Evolutionary conservation across 2,113 vertebrate species (phyloP), one percentile per base, ranked within the genome.

Genomic region (Gnathonemus echidnorhynchus): DNA sequence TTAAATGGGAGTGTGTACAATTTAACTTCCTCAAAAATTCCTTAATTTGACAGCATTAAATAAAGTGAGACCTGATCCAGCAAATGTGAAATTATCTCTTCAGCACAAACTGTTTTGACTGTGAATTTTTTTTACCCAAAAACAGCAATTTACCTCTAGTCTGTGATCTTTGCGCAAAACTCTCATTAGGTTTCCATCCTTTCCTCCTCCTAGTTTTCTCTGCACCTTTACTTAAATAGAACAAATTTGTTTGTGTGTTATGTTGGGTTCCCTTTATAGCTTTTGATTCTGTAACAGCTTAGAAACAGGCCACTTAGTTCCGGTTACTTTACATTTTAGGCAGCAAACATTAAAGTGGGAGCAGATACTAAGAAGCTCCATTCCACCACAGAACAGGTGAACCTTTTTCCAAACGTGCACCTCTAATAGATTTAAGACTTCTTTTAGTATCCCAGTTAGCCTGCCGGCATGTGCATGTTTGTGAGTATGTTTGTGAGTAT

Each of bases 381-480:
- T 95, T 94, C 95, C 92, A 94, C 91, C 89, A 90, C 83, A 92
- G 91, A 93, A 92, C 92, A 94, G 94, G 94, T 95, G 95, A 94
- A 95, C 91, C 92, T 92, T 92, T 89, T 91, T 95, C 93, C 92
- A 94, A 93, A 92, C 88, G 90, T 92, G 92, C 91, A 24, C 87
- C 91, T 84, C 95, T 96, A 96, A 95, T 96, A 91, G 94, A 95
- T 94, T 94, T 96, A 95, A 95, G 95, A 95, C 95, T 93, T 91
- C 91, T 50, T 90, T 94, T 92, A 90, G 91, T 88, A 90, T 93
- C 92, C 95, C 93, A 95, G 95, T 96, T 95, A 96, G 94, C 74
- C 39, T 86, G 93, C 90, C 90, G 90, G 17, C 91, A 90, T 92
- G 93, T 56, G 52, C 4, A 35, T 58, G 87, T 24, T 15, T 87